phyloP scores from a whole-genome alignment of 2,797 vertebrate species.

The Anguilla anguilla region DNA sequence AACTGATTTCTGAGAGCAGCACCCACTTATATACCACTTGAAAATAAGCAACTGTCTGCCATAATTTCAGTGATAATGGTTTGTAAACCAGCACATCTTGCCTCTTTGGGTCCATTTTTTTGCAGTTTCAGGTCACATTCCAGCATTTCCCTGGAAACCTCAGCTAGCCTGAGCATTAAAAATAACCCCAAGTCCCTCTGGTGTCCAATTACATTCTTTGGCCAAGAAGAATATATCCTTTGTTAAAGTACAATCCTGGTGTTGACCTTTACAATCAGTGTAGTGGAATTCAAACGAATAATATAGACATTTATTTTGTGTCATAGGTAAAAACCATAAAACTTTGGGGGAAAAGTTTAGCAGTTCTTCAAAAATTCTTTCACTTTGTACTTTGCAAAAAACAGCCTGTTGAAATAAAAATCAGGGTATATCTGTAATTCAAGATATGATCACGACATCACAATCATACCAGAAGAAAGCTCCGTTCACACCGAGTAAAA shows the following conservation, averaged over 20 bases:
- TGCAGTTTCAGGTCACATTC: background rate
- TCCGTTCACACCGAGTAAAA: background rate
- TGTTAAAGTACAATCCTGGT: constrained; percentile 6
- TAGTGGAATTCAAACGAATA: background rate
- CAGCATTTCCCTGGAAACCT: background rate
- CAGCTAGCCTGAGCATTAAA: background rate
- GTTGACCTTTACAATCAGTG: background rate
- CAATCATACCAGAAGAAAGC: background rate
- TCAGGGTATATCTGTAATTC: background rate
- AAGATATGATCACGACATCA: background rate
- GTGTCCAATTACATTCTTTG: background rate
- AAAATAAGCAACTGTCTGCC: background rate
- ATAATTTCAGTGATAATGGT: background rate
- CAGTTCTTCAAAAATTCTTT: background rate
- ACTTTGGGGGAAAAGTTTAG: background rate
- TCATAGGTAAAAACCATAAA: background rate
- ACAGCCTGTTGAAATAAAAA: background rate
- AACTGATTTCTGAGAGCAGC: background rate
- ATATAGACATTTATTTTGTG: background rate
- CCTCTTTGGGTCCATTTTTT: background rate
- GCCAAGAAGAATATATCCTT: background rate
- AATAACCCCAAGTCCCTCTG: constrained; percentile 24
- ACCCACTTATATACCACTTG: background rate
- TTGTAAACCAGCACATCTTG: background rate
- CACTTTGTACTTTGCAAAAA: background rate